Percentiles rank a stretch among this genome's conserved stretches.
These are phyloP conservation scores for Setipinna tenuifilis DNA, from an alignment of 2,797 vertebrate genomes.

Conservation along the genomic window DNA sequence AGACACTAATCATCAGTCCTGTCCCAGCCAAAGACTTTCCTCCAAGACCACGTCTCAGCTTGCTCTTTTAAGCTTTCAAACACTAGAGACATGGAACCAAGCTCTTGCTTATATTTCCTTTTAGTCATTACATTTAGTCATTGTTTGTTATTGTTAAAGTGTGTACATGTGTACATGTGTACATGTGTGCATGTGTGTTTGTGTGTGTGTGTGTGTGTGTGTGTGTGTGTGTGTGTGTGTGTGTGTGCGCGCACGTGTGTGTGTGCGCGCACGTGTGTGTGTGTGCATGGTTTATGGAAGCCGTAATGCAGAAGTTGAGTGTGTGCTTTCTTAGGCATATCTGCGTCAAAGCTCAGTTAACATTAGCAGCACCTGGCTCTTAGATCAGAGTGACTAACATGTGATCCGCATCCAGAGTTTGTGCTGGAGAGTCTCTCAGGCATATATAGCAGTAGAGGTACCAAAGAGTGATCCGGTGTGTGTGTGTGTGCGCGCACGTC, in stretches of 20 bases:
- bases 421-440: background rate
- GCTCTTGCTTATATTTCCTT: too few relatives aligned
- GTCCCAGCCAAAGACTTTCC: slow-evolving; percentile 44
- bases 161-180: background rate
- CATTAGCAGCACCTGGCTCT: background rate
- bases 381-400: background rate
- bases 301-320: too few relatives aligned
- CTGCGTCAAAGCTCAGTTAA: slow-evolving; percentile 10
- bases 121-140: too few relatives aligned
- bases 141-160: too few relatives aligned
- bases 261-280: too few relatives aligned
- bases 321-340: background rate
- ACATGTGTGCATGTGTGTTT: too few relatives aligned
- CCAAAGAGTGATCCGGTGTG: background rate
- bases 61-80: too few relatives aligned
- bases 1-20: slow-evolving; percentile 10
- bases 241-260: too few relatives aligned
- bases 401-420: background rate
- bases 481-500: background rate
- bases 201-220: background rate
- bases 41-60: too few relatives aligned
- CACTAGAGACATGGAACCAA: too few relatives aligned
- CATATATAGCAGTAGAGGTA: background rate
- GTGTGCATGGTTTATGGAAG: too few relatives aligned
- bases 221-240: too few relatives aligned